phyloP scores from a whole-genome alignment of 2,888 invertebrate species.

The Unio pictorum region DNA sequence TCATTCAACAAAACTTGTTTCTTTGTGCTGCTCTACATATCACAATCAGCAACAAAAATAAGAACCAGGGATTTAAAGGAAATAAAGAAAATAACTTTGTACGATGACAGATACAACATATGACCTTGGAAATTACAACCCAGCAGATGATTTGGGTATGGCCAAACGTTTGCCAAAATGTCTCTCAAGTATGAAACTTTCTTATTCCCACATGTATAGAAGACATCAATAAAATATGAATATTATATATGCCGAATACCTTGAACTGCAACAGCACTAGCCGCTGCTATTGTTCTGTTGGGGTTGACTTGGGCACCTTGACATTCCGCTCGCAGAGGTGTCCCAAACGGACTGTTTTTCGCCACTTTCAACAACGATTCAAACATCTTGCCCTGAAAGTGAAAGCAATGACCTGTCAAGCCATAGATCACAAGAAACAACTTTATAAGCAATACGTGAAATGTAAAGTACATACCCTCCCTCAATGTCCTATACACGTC shows the following conservation, averaged over 20 bases:
- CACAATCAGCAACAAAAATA: too few relatives aligned
- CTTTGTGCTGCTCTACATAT: too few relatives aligned
- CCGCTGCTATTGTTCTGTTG: slow-evolving; percentile 66
- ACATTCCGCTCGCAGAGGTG: slow-evolving; percentile 65
- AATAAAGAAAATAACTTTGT: too few relatives aligned
- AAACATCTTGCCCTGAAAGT: slow-evolving; percentile 57
- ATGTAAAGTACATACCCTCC: too few relatives aligned
- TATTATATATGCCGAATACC: slow-evolving; percentile 20
- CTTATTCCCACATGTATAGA: too few relatives aligned
- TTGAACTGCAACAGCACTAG: slow-evolving; percentile 56
- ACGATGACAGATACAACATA: too few relatives aligned
- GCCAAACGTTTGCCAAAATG: neutral
- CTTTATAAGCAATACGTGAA: too few relatives aligned
- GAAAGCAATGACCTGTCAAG: neutral
- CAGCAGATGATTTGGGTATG: neutral
- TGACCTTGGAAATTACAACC: too few relatives aligned
- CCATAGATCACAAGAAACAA: neutral
- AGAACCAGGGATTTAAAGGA: too few relatives aligned
- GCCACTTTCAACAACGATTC: slow-evolving; percentile 63
- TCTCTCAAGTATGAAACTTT: too few relatives aligned
- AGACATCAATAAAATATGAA: neutral
- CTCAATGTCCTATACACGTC: slow-evolving; percentile 20
- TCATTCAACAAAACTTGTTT: too few relatives aligned
- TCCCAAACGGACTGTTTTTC: slow-evolving; percentile 62
- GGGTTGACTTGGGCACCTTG: slow-evolving; percentile 56